Conservation (phyloP, 1,140 invertebrate species). For the Scaptodrosophila lebanonensis region DNA sequence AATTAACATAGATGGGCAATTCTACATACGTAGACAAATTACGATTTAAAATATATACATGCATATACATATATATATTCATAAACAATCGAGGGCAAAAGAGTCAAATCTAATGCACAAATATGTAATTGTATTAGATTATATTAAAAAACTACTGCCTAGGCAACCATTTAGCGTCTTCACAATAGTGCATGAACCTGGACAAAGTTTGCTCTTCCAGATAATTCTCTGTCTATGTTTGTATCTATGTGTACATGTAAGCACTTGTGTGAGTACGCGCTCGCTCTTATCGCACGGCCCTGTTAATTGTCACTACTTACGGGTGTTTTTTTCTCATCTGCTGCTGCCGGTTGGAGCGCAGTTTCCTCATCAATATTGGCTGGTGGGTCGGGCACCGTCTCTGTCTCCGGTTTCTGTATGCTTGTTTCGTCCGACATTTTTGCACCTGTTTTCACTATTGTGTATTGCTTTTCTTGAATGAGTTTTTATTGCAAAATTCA, state of each 20-base stretch:
- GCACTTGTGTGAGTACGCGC: not conserved
- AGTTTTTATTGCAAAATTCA: constrained; percentile 28
- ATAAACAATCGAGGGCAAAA: constrained; percentile 25
- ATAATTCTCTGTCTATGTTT: constrained; percentile 44
- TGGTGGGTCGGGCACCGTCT: constrained; percentile 4
- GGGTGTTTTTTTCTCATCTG: constrained; percentile 59
- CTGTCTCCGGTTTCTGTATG: constrained; percentile 48
- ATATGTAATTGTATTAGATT: constrained; percentile 3
- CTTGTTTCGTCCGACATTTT: constrained; percentile 56
- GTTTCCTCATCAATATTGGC: constrained; percentile 32
- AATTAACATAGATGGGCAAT: not conserved
- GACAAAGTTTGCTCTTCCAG: constrained; percentile 25
- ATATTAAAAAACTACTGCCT: constrained; percentile 65
- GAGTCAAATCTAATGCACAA: too few relatives aligned
- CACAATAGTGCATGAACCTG: constrained; percentile 2
- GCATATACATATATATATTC: not conserved
- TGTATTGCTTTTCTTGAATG: not conserved
- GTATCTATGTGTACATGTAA: constrained; percentile 13
- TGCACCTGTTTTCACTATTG: not conserved
- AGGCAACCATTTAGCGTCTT: too few relatives aligned
- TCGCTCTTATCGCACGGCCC: not conserved
- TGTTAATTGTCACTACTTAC: constrained; percentile 38
- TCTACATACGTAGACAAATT: too few relatives aligned
- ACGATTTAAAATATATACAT: too few relatives aligned
- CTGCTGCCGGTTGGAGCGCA: constrained; percentile 12